phyloP scores from a whole-genome alignment of 92 coral and sea anemone species.

The Bergia puertoricense region DNA sequence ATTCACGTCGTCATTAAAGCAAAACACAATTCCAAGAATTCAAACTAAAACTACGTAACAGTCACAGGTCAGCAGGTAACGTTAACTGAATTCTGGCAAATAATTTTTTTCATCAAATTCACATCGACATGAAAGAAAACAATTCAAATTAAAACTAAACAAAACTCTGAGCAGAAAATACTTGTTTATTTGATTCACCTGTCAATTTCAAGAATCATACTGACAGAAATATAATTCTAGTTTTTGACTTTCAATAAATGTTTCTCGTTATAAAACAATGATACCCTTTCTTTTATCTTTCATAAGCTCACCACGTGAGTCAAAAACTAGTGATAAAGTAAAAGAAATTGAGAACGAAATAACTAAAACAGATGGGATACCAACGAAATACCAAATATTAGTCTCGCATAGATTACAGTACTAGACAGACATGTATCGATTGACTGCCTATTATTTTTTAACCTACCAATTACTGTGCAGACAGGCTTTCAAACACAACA shows the following conservation, averaged over 20 bases:
- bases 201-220: too few relatives aligned
- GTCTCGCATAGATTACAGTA: too few relatives aligned
- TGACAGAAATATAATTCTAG: too few relatives aligned
- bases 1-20: too few relatives aligned
- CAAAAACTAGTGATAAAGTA: too few relatives aligned
- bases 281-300: too few relatives aligned
- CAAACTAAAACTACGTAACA: background rate
- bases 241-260: background rate
- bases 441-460: background rate
- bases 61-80: background rate
- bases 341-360: background rate
- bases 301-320: background rate
- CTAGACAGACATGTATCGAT: background rate
- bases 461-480: background rate
- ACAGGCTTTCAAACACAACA: background rate
- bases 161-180: too few relatives aligned
- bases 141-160: too few relatives aligned
- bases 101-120: too few relatives aligned
- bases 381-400: background rate
- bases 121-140: too few relatives aligned
- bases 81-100: too few relatives aligned
- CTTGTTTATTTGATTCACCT: too few relatives aligned
- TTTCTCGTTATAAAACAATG: background rate
- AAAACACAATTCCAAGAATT: background rate
- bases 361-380: background rate